Percentiles rank a stretch among this genome's conserved stretches.
phyloP scores from a whole-genome alignment of 2,797 vertebrate species.

The Coracias cyanogaster region DNA sequence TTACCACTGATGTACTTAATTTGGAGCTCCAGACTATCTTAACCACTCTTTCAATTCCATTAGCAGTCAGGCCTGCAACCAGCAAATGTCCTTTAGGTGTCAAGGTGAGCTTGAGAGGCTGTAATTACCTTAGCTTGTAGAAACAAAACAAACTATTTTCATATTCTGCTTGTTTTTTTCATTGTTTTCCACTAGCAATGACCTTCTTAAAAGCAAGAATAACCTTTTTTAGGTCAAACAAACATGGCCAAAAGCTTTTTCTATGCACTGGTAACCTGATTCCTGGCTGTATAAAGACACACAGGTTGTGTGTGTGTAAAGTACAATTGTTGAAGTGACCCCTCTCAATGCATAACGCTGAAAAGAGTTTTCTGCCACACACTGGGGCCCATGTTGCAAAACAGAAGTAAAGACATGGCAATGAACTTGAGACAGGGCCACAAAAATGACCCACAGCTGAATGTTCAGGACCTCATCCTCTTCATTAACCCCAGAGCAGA shows the following conservation, averaged over 20 bases:
- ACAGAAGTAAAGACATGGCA: accelerated
- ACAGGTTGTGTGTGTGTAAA: background rate
- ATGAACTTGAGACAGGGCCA: background rate
- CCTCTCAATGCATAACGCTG: background rate
- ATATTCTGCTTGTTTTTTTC: background rate
- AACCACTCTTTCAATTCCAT: background rate
- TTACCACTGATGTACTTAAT: background rate
- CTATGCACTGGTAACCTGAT: background rate
- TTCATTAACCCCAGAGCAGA: background rate
- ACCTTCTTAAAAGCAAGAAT: background rate
- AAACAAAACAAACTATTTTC: background rate
- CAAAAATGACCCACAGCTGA: background rate
- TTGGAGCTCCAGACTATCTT: accelerated
- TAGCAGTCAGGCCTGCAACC: background rate
- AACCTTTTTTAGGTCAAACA: background rate
- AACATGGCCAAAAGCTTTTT: background rate
- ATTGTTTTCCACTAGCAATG: background rate
- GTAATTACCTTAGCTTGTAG: background rate
- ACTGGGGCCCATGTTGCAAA: accelerated
- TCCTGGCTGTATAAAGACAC: background rate
- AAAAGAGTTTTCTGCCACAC: background rate
- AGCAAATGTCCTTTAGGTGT: background rate
- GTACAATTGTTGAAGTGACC: background rate
- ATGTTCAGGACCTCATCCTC: background rate
- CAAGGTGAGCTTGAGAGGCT: background rate